phyloP scores from a whole-genome alignment of 2,797 vertebrate genomes.

The Eupleurogrammus muticus region DNA sequence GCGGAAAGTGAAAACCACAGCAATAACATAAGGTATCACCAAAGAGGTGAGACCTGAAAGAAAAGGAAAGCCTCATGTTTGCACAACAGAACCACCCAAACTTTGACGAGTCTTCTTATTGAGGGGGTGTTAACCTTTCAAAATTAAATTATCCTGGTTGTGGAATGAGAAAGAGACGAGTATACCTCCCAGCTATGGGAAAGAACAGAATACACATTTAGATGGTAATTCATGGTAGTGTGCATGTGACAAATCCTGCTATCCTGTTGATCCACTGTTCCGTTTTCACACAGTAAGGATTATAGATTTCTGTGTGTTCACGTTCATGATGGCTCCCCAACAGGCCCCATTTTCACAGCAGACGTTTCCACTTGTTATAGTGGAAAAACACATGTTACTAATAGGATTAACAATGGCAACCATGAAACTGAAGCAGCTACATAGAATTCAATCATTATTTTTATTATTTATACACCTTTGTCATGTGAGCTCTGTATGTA shows the following conservation, averaged over 20 bases:
- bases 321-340: background rate
- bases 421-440: too few species aligned
- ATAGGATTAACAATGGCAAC: too few species aligned
- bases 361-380: too few species aligned
- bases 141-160: conserved; percentile 2
- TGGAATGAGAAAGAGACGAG: conserved; percentile 5
- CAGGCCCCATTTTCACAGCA: background rate
- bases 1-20: conserved; percentile 6
- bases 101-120: background rate
- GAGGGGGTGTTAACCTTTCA: conserved; percentile 3
- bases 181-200: background rate
- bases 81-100: background rate
- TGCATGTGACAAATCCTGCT: background rate
- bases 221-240: background rate
- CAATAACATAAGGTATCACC: background rate
- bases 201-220: conserved; percentile 1
- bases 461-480: too few species aligned
- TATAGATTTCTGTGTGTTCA: background rate
- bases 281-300: background rate
- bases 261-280: background rate
- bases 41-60: background rate
- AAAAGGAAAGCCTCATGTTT: background rate
- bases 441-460: too few species aligned
- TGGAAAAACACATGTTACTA: too few species aligned
- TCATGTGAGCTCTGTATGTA: too few species aligned